A percentile compares a stretch with the other conserved stretches of the same genome.
These are phyloP conservation scores for Henicopernis longicauda DNA, from an alignment of 2,113 vertebrate genomes.

Conservation along the genomic window DNA sequence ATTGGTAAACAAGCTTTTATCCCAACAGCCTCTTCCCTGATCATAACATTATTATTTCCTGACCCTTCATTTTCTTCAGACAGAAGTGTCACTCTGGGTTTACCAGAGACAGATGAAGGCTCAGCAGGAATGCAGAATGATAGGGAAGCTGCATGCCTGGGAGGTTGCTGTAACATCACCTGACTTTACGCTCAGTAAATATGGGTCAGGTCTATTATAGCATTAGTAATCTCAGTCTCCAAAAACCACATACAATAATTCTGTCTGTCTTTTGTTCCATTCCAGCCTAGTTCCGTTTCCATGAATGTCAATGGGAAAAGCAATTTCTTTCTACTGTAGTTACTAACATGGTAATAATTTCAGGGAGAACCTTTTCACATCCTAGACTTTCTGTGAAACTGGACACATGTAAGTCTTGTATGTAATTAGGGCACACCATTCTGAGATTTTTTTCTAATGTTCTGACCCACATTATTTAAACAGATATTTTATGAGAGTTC, in stretches of 20 bases:
- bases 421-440: neutral
- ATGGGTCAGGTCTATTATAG: neutral
- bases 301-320: rapidly evolving
- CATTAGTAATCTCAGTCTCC: neutral
- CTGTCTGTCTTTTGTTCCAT: neutral
- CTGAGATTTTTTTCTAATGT: neutral
- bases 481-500: neutral
- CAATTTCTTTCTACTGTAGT: neutral
- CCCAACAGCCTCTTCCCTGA: neutral
- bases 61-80: neutral
- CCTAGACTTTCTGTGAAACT: neutral
- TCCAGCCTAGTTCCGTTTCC: neutral
- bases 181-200: neutral
- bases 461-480: neutral
- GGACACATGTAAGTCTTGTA: neutral
- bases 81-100: neutral
- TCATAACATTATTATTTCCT: neutral
- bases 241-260: neutral
- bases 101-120: neutral
- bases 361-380: neutral
- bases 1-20: neutral
- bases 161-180: neutral
- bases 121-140: neutral
- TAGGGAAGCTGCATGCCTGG: neutral
- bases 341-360: neutral